A percentile compares a stretch with the other conserved stretches of the same genome.
Conservation (phyloP, 2,113 vertebrate species). For the Glaucomys volans region DNA sequence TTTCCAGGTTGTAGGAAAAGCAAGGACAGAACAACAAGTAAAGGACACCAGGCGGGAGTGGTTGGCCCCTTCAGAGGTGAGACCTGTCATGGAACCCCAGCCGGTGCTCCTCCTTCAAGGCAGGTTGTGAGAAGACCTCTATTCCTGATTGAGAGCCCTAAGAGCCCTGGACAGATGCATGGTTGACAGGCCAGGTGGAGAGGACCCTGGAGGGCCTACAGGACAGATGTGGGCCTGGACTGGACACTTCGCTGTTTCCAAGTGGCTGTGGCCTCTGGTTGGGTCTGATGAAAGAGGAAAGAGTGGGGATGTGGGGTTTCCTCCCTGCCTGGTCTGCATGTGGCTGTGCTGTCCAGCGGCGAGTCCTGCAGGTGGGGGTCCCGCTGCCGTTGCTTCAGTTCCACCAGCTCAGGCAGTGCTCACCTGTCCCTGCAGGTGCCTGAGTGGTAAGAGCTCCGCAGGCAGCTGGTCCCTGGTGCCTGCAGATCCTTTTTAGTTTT, state of each 20-base stretch:
- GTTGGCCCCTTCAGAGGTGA: neutral
- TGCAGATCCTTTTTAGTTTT: neutral
- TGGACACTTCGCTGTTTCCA: neutral
- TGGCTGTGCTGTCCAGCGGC: rapidly evolving
- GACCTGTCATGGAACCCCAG: too few species aligned
- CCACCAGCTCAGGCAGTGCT: neutral
- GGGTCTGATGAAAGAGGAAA: neutral
- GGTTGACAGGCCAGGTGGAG: too few species aligned
- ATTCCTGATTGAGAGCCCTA: too few species aligned
- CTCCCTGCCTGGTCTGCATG: too few species aligned
- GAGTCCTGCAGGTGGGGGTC: neutral
- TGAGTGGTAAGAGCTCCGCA: neutral
- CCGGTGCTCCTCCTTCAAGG: neutral
- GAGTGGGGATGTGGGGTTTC: neutral
- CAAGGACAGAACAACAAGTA: neutral
- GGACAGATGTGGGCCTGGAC: too few species aligned
- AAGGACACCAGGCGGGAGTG: neutral
- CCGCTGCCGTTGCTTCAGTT: neutral
- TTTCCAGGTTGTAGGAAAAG: neutral
- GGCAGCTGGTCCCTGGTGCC: too few species aligned
- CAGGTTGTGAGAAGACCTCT: neutral
- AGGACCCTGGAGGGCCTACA: neutral
- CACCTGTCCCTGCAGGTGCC: neutral
- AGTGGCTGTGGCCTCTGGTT: neutral
- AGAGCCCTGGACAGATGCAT: too few species aligned